phyloP scores from a whole-genome alignment of 1,140 invertebrate species.

The Streblospio benedicti region DNA sequence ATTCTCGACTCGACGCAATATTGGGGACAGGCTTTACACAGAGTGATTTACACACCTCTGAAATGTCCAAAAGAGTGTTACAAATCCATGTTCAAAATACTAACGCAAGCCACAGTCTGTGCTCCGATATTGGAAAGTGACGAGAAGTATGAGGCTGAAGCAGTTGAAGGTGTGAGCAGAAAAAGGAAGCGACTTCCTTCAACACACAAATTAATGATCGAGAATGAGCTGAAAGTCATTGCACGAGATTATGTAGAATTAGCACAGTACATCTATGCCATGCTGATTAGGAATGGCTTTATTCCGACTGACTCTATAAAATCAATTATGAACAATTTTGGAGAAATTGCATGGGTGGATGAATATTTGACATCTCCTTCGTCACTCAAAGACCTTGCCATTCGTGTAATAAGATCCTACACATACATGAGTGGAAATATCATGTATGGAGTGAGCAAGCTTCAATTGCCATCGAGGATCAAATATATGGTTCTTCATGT shows the following conservation, averaged over 20 bases:
- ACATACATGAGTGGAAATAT: slow-evolving; percentile 11
- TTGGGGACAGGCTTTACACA: slow-evolving; percentile 15
- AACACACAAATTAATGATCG: not conserved
- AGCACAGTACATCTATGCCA: slow-evolving; percentile 11
- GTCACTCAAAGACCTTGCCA: slow-evolving; percentile 5
- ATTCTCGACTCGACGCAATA: slow-evolving; percentile 2
- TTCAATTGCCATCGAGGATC: slow-evolving; percentile 3
- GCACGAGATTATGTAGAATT: slow-evolving; percentile 10
- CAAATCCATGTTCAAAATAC: slow-evolving; percentile 9
- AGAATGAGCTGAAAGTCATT: slow-evolving; percentile 5
- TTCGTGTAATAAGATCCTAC: slow-evolving; percentile 2
- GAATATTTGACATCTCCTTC: slow-evolving; percentile 6
- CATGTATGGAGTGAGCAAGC: not conserved
- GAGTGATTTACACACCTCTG: slow-evolving; percentile 10
- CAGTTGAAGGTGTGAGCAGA: not conserved
- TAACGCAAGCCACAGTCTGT: slow-evolving; percentile 11
- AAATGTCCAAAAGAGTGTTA: slow-evolving; percentile 14
- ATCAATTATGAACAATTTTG: not conserved
- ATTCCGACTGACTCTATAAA: not conserved
- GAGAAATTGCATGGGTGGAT: slow-evolving; percentile 4
- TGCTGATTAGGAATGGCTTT: slow-evolving; percentile 10
- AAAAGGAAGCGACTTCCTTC: not conserved
- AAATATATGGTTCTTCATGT: not conserved
- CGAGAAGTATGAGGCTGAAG: not conserved
- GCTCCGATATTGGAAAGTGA: not conserved